These are phyloP conservation scores for Oreotragus oreotragus DNA, from an alignment of 2,113 vertebrate genomes.

Conservation along the genomic window DNA sequence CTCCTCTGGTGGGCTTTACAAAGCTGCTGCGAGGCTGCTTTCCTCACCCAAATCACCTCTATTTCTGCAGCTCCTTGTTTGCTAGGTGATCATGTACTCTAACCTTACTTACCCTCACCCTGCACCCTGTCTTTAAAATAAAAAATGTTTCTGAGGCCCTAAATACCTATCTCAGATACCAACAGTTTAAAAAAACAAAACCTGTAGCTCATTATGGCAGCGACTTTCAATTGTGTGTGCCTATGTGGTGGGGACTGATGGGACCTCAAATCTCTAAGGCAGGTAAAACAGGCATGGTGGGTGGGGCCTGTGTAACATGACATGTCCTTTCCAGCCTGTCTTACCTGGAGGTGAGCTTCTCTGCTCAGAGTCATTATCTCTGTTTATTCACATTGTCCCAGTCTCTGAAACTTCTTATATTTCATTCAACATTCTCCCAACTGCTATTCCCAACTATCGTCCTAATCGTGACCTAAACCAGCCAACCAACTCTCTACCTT, in stretches of 20 bases:
- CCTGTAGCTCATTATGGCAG: neutral
- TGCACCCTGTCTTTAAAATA: neutral
- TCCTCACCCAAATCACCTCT: neutral
- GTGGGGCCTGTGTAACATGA: fast-evolving
- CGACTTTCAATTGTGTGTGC: neutral
- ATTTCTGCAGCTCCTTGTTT: neutral
- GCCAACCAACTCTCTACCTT: neutral
- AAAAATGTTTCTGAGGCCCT: neutral
- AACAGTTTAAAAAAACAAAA: neutral
- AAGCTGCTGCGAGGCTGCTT: neutral
- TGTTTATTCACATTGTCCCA: neutral
- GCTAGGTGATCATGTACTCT: neutral
- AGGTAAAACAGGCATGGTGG: neutral
- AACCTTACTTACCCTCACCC: neutral
- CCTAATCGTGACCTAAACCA: neutral
- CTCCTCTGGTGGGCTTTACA: neutral
- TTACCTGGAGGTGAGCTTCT: neutral
- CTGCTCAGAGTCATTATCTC: neutral
- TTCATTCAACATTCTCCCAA: neutral
- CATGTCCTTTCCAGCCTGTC: neutral
- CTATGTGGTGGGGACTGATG: neutral
- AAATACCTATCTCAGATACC: neutral
- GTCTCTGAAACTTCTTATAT: neutral
- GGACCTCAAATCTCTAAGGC: neutral
- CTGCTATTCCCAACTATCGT: neutral